Base-by-base conservation (phyloP, 1,140 invertebrate species). In the Patella vulgata region DNA sequence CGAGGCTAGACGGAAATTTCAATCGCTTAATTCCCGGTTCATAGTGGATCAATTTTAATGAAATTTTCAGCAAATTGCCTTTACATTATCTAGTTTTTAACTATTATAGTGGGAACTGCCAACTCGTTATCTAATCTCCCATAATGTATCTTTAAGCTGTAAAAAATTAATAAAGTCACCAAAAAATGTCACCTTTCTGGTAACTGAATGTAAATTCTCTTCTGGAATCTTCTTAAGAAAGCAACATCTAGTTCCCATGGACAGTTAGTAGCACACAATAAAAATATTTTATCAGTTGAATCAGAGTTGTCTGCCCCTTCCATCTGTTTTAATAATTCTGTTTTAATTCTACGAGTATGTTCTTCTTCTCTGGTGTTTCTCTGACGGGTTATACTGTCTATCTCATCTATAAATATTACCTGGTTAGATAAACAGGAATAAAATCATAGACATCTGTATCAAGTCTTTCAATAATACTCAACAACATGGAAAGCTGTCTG, bases 231-330 rank as follows among this genome's bases (percentile, higher is more conserved):
- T 63, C 89, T 74, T 27, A 89, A 67, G 67, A 89, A 88, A 11
- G 89, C 89, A 3, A 85, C 71, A 74, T 90, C 89, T 27, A 90
- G 76, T 57, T 89, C 88, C 89, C 89, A 89, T 4, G 89, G 89
- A 77, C 88, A 88, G 77, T 90, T 90, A 17, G 89, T 90, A 8
- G 88, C 88, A 73, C 86, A 87, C 28, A 89, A 72, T 5, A 89
- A 63, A 60, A 89, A 85, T 40, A 86, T 71, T 28, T 76, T 70
- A 33, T 82, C 78, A 19, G 44, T 46, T 19, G 27, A 51, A 17
- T 66, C 76, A n/a, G 68, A 63, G 48, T 71, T 79, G 27, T 82
- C 75, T 61, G 82, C 82, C 27, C 82, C 84, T 64, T 85, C 83
- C 75, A 88, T 81, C 79, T 88, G 86, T 65, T 80, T 84, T 52